A percentile compares a stretch with the other conserved stretches of the same genome.
Evolutionary conservation across 2,888 invertebrate genomes (phyloP).

Genomic region (Slavum lentiscoides): DNA sequence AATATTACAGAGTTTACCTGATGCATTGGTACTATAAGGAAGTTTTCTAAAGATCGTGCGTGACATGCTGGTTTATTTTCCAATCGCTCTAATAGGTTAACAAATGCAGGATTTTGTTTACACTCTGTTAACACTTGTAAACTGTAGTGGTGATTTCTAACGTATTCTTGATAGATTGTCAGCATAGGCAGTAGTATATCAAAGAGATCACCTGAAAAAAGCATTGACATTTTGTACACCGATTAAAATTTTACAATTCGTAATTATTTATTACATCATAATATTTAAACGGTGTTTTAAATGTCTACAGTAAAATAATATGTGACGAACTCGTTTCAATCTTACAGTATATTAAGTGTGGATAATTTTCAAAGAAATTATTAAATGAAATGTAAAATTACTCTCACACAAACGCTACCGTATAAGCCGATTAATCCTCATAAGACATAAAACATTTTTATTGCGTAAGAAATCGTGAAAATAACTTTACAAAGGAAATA

Average conservation of each 20-base stretch:
- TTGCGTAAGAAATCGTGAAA: conserved; percentile 10
- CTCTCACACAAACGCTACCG: not conserved
- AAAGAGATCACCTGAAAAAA: conserved; percentile 80
- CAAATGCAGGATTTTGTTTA: conserved; percentile 80
- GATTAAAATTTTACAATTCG: not conserved
- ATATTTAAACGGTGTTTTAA: too few species aligned
- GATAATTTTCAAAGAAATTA: not conserved
- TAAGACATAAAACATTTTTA: conserved; percentile 16
- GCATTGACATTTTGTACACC: not conserved
- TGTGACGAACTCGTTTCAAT: not conserved
- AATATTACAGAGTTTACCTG: conserved; percentile 66
- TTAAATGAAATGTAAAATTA: conserved; percentile 13
- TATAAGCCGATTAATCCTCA: not conserved
- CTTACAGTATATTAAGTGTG: not conserved
- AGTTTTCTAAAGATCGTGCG: conserved; percentile 82
- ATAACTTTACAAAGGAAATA: conserved; percentile 3
- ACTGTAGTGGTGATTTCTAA: conserved; percentile 91
- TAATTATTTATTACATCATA: not conserved
- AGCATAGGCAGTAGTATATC: conserved; percentile 93
- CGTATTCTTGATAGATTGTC: conserved; percentile 93
- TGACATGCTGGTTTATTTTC: conserved; percentile 86
- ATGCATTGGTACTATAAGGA: conserved; percentile 92
- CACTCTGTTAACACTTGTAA: conserved; percentile 89
- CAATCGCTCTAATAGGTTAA: conserved; percentile 74
- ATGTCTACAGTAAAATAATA: not conserved